These are phyloP conservation scores for Apoderus coryli DNA, from an alignment of 2,888 invertebrate genomes.

Conservation along the genomic window DNA sequence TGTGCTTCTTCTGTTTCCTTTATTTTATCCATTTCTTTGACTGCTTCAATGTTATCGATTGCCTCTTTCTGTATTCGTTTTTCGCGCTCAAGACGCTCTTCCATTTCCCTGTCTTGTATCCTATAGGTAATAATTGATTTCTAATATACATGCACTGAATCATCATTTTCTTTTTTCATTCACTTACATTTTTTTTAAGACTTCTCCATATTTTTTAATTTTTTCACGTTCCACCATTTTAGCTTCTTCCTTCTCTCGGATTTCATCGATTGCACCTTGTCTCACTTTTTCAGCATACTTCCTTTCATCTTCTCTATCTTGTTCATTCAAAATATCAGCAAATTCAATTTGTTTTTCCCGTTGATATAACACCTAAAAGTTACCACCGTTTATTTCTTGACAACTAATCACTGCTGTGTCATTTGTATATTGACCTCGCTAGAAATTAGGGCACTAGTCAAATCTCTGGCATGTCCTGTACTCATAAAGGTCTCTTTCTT, in stretches of 20 bases:
- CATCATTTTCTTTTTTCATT: too few relatives aligned
- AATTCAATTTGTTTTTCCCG: conserved; percentile 27
- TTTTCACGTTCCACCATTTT: conserved; percentile 18
- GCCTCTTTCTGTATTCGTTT: conserved; percentile 25
- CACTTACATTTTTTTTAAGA: conserved; percentile 20
- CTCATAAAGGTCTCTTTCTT: conserved; percentile 23
- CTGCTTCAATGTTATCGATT: conserved; percentile 24
- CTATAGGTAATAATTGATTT: too few relatives aligned
- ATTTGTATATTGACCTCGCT: too few relatives aligned
- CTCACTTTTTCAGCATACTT: conserved; percentile 22
- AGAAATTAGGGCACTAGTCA: conserved; percentile 25
- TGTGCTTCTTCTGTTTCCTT: conserved; percentile 12
- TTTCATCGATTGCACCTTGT: conserved; percentile 20
- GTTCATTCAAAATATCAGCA: conserved; percentile 23
- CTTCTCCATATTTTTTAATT: conserved; percentile 17
- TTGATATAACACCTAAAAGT: conserved; percentile 26
- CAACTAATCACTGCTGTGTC: too few relatives aligned
- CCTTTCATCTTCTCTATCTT: conserved; percentile 21
- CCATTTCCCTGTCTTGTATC: conserved; percentile 12
- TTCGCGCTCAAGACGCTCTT: conserved; percentile 10
- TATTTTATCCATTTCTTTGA: conserved; percentile 26
- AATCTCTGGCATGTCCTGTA: conserved; percentile 17
- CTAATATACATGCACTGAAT: too few relatives aligned
- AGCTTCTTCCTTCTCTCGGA: conserved; percentile 21
- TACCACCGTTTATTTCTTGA: too few relatives aligned